Evolutionary conservation across 1,140 invertebrate species (phyloP).

Genomic region (Meloidogyne chitwoodi): DNA sequence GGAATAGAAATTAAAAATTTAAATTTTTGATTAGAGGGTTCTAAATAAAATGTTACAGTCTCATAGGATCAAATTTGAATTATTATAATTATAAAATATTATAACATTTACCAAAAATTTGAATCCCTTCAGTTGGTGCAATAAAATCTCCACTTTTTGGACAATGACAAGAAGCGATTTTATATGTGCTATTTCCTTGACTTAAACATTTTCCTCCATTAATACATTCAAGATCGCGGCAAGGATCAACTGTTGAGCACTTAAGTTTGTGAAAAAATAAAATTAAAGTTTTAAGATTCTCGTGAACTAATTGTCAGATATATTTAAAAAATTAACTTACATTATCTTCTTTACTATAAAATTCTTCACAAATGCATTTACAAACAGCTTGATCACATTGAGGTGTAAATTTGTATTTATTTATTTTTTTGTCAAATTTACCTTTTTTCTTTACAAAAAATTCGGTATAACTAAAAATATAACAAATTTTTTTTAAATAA

Average conservation of each 20-base stretch:
- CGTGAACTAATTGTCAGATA: too few species aligned
- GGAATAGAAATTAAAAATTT: not conserved
- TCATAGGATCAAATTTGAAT: too few species aligned
- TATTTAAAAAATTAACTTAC: not conserved
- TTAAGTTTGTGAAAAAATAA: not conserved
- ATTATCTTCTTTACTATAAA: slow-evolving; percentile 25
- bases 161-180: slow-evolving; percentile 22
- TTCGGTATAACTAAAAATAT: not conserved
- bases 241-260: slow-evolving; percentile 35
- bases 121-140: not conserved
- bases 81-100: too few species aligned
- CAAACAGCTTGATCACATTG: slow-evolving; percentile 5
- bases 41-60: too few species aligned
- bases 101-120: slow-evolving; percentile 1
- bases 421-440: not conserved
- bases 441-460: slow-evolving; percentile 4
- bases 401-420: not conserved
- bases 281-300: too few species aligned
- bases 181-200: not conserved
- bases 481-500: not conserved
- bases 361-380: slow-evolving; percentile 27
- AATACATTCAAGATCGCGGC: slow-evolving; percentile 30
- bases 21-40: not conserved
- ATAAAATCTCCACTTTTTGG: not conserved
- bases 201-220: slow-evolving; percentile 27